These are phyloP conservation scores for Pandemis corylana DNA, from an alignment of 2,888 invertebrate genomes.

Conservation along the genomic window DNA sequence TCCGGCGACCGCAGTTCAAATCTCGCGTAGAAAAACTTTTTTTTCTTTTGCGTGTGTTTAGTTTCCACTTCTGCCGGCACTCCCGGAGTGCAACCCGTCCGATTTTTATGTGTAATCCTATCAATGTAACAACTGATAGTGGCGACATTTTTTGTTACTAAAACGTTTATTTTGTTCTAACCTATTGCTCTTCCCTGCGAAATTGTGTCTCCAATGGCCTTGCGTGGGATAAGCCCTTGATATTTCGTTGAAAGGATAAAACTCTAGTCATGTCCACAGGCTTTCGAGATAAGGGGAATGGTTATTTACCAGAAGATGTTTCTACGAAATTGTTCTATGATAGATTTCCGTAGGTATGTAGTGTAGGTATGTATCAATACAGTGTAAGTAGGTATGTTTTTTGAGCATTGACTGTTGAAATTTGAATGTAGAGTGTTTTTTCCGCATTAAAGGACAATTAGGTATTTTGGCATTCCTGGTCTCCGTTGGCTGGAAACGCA, in stretches of 20 bases:
- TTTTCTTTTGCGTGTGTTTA: no score
- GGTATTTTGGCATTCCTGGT: no score
- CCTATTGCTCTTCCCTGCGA: neutral
- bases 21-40: no score
- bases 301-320: constrained; percentile 27
- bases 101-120: no score
- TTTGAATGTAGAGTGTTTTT: no score
- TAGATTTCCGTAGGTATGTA: constrained; percentile 12
- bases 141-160: neutral
- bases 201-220: constrained; percentile 24
- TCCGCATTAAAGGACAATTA: no score
- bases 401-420: neutral
- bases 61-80: no score
- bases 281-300: constrained; percentile 34
- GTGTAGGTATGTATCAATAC: neutral
- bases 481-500: no score
- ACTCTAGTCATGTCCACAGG: constrained; percentile 41
- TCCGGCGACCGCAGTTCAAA: no score
- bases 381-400: neutral
- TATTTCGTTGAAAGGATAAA: constrained; percentile 47
- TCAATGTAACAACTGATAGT: no score
- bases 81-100: no score
- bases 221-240: constrained; percentile 45
- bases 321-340: constrained; percentile 27
- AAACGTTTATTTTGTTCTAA: neutral